Evolutionary conservation across 2,797 vertebrate genomes (phyloP).

Genomic region (Periparus ater): DNA sequence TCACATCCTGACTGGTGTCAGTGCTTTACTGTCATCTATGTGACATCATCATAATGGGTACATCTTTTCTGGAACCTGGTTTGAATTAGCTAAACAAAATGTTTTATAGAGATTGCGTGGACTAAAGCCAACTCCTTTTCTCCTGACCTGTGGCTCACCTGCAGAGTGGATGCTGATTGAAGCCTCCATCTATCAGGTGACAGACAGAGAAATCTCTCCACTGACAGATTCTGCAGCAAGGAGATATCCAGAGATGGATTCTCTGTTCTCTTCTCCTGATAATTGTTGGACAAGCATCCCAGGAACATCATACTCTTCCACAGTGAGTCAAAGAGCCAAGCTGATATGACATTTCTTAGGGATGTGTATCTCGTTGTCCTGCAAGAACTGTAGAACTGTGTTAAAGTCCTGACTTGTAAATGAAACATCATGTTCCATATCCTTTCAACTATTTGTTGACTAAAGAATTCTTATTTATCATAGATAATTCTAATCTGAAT

Average conservation of each 20-base stretch:
- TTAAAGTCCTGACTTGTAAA: neutral
- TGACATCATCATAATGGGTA: neutral
- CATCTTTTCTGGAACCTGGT: neutral
- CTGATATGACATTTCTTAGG: neutral
- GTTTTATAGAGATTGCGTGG: neutral
- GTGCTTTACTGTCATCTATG: neutral
- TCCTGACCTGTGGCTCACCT: neutral
- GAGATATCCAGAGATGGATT: neutral
- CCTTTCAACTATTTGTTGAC: neutral
- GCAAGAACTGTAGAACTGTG: neutral
- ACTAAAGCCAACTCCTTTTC: neutral
- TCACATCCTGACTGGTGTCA: neutral
- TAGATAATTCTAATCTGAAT: constrained; percentile 24
- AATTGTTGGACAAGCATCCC: neutral
- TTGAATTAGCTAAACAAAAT: neutral
- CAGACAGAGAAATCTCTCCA: neutral
- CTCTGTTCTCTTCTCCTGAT: neutral
- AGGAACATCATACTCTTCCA: neutral
- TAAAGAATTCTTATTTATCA: constrained; percentile 1
- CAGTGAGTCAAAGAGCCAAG: neutral
- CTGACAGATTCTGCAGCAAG: neutral
- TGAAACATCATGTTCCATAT: neutral
- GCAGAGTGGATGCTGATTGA: neutral
- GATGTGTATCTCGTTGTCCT: neutral
- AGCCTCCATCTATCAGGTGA: neutral